Percentiles rank a stretch among this genome's conserved stretches.
These are phyloP conservation scores for Pseudomugil gertrudae DNA, from an alignment of 2,797 vertebrate species.

Conservation along the genomic window DNA sequence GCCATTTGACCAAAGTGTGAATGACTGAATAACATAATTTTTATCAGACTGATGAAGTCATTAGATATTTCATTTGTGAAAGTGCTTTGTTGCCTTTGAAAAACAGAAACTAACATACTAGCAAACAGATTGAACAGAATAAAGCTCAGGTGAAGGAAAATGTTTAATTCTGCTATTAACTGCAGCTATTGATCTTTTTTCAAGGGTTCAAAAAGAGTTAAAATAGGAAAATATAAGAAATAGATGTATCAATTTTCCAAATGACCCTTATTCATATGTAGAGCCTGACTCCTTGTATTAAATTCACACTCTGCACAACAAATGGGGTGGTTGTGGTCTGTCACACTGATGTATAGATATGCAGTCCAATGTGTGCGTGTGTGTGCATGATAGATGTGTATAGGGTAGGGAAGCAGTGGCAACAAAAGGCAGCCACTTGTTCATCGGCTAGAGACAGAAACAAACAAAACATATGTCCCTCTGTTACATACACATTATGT, in stretches of 20 bases:
- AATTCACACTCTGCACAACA: conserved; percentile 79
- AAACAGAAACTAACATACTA: background rate
- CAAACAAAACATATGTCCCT: conserved; percentile 25
- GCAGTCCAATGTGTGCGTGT: conserved; percentile 44
- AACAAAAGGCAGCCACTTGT: conserved; percentile 85
- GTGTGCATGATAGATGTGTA: conserved; percentile 65
- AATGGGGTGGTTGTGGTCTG: conserved; percentile 79
- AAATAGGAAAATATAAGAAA: conserved; percentile 61
- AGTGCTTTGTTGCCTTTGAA: background rate
- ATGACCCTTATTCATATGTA: conserved; percentile 81
- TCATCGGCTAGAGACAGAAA: conserved; percentile 68
- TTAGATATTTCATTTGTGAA: background rate
- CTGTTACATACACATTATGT: conserved; percentile 13
- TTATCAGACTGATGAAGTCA: background rate
- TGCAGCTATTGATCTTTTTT: conserved; percentile 32
- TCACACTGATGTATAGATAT: conserved; percentile 81
- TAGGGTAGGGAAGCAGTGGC: conserved; percentile 69
- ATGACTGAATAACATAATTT: background rate
- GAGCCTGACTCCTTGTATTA: conserved; percentile 72
- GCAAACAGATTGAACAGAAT: conserved; percentile 5
- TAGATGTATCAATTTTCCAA: conserved; percentile 77
- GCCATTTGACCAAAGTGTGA: background rate
- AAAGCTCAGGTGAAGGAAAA: conserved; percentile 11
- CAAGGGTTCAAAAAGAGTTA: conserved; percentile 32
- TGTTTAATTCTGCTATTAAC: conserved; percentile 13